Percentiles rank a stretch among this genome's conserved stretches.
Evolutionary conservation across 2,888 invertebrate genomes (phyloP).

Genomic region (Agrenia bidenticulata): DNA sequence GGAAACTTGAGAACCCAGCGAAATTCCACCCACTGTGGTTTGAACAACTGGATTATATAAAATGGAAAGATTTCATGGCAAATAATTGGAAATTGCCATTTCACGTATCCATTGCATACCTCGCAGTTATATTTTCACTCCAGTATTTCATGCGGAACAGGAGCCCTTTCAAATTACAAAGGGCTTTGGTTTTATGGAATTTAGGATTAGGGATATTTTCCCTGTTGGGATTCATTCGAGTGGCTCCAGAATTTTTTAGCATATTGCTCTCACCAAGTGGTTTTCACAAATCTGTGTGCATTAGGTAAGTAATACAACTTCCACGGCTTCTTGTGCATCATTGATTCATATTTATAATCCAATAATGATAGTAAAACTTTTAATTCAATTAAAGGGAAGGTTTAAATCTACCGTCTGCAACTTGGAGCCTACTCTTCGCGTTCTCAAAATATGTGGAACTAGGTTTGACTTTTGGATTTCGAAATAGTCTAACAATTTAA

Average conservation of each 20-base stretch:
- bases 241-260: slow-evolving; percentile 16
- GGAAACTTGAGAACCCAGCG: slow-evolving; percentile 38
- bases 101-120: slow-evolving; percentile 9
- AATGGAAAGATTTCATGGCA: slow-evolving; percentile 11
- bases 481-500: too few species aligned
- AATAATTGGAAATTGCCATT: slow-evolving; percentile 21
- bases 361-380: background rate
- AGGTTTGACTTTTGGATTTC: too few species aligned
- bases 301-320: slow-evolving; percentile 13
- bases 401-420: slow-evolving; percentile 30
- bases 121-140: slow-evolving; percentile 21
- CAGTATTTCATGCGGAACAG: slow-evolving; percentile 16
- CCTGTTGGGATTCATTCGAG: slow-evolving; percentile 17
- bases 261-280: slow-evolving; percentile 7
- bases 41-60: slow-evolving; percentile 31
- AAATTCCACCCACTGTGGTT: slow-evolving; percentile 36
- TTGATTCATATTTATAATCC: background rate
- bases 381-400: slow-evolving; percentile 21
- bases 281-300: slow-evolving; percentile 21
- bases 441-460: slow-evolving; percentile 17
- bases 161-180: slow-evolving; percentile 10
- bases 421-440: slow-evolving; percentile 15
- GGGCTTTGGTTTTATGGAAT: slow-evolving; percentile 3
- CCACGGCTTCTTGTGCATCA: background rate
- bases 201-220: slow-evolving; percentile 14